Percentiles rank a stretch among this genome's conserved stretches.
These are phyloP conservation scores for Muscicapa striata DNA, from an alignment of 2,797 vertebrate genomes.

Conservation along the genomic window DNA sequence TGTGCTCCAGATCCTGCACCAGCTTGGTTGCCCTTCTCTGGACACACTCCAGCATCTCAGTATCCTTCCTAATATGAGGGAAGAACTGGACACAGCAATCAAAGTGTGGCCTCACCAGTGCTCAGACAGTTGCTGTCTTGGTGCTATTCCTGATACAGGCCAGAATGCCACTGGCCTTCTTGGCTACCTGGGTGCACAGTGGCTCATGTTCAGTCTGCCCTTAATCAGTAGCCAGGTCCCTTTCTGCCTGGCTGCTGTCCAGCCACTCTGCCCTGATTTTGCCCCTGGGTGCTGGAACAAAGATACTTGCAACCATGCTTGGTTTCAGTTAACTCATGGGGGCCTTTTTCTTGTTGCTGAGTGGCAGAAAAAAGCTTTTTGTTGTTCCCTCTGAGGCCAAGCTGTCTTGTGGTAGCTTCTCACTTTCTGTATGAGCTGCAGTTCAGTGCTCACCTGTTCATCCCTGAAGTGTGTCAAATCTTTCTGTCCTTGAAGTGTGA, in stretches of 20 bases:
- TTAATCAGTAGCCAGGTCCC: background rate
- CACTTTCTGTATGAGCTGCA: background rate
- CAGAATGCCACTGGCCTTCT: background rate
- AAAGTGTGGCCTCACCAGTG: background rate
- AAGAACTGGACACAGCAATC: background rate
- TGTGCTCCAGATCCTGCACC: background rate
- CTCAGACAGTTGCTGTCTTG: accelerated
- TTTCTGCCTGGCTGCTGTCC: background rate
- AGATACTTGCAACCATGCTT: background rate
- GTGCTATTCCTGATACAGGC: background rate
- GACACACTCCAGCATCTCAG: accelerated
- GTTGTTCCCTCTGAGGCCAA: background rate
- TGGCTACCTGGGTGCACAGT: background rate
- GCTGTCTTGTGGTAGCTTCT: background rate
- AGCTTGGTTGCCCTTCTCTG: background rate
- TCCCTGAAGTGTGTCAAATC: background rate
- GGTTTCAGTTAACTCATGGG: background rate
- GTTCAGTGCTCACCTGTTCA: background rate
- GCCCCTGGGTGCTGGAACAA: background rate
- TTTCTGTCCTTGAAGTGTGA: background rate
- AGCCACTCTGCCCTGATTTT: background rate
- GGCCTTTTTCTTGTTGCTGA: background rate
- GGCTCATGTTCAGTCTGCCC: background rate
- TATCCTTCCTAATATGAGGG: background rate
- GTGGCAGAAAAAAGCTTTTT: background rate